Evolutionary conservation across 2,797 vertebrate species (phyloP), one percentile per base, ranked within the genome.

Genomic region (Phylloscopus collybita): DNA sequence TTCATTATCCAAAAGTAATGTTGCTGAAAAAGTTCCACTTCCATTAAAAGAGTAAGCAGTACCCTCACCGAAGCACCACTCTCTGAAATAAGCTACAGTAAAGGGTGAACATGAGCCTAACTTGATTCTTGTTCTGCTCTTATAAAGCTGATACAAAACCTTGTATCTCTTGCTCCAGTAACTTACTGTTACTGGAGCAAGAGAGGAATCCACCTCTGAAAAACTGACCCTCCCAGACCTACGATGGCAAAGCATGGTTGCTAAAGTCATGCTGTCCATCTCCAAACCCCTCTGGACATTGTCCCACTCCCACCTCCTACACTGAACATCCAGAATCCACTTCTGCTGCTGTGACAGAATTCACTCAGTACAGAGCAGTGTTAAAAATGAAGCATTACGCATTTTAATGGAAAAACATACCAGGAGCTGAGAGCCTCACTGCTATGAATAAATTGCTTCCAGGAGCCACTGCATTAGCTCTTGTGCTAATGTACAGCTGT

Each of bases 381-480:
- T 86, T 86, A 92, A 95, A 91, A 87, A 73, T 27, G 34, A 78
- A 96, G 59, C 32, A 65, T 59, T 81, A 79, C 17, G 57, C 71
- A 57, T 90, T 75, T 84, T 74, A 95, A 80, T 45, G 53, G 66
- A 71, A 92, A 92, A 81, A 71, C 22, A 70, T 23, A 29, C 7
- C 56, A 84, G 83, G 80, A 92, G 67, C 32, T 80, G 50, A 69
- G 56, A 92, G 50, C 49, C 59, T 92, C 13, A 0, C 19, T 82
- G 60, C 74, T 81, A 85, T 13, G 76, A 96, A 96, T 89, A 84
- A 97, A 91, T 11, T 60, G 86, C 85, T 94, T 96, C 88, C 76
- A 82, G 86, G 16, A 82, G 45, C 66, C 34, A 50, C 67, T 53
- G 79, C 54, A 70, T 92, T 92, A 96, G 81, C 76, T 96, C 56